Conservation (phyloP, 35 echinoderm and acorn worm genomes). For the Chiridota heheva region DNA sequence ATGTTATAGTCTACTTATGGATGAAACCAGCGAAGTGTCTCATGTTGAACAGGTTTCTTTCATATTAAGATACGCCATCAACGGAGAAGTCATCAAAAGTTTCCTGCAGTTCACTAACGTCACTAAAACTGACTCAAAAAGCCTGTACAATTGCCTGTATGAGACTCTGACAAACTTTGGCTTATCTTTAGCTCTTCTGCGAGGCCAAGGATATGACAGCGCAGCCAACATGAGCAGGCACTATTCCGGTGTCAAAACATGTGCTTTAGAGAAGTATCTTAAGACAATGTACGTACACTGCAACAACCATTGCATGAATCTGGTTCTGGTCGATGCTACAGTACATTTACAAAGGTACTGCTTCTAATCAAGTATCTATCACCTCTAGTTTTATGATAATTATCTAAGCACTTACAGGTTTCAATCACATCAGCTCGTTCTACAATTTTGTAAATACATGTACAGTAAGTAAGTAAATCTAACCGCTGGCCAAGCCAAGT, state of each 20-base stretch:
- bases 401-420: too few relatives aligned
- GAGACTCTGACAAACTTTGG: slow-evolving; percentile 5
- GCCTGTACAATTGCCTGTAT: background rate
- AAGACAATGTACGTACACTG: slow-evolving; percentile 20
- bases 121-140: background rate
- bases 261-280: slow-evolving; percentile 2
- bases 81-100: slow-evolving; percentile 1
- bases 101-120: background rate
- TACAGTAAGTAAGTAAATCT: too few relatives aligned
- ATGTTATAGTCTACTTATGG: slow-evolving; percentile 20
- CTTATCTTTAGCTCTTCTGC: background rate
- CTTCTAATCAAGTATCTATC: too few relatives aligned
- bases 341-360: too few relatives aligned
- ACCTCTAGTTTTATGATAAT: too few relatives aligned
- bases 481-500: too few relatives aligned
- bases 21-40: slow-evolving; percentile 19
- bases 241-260: slow-evolving; percentile 2
- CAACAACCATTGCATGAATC: slow-evolving; percentile 20
- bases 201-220: slow-evolving; percentile 28
- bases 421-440: too few relatives aligned
- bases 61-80: slow-evolving; percentile 14
- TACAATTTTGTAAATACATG: too few relatives aligned
- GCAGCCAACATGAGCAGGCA: slow-evolving; percentile 22
- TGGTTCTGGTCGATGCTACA: slow-evolving; percentile 36
- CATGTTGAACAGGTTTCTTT: slow-evolving; percentile 29